A percentile compares a stretch with the other conserved stretches of the same genome.
Evolutionary conservation across 30 jellyfish, hydroid and myxozoan genomes (phyloP).

Genomic region (Hydractinia echinata): DNA sequence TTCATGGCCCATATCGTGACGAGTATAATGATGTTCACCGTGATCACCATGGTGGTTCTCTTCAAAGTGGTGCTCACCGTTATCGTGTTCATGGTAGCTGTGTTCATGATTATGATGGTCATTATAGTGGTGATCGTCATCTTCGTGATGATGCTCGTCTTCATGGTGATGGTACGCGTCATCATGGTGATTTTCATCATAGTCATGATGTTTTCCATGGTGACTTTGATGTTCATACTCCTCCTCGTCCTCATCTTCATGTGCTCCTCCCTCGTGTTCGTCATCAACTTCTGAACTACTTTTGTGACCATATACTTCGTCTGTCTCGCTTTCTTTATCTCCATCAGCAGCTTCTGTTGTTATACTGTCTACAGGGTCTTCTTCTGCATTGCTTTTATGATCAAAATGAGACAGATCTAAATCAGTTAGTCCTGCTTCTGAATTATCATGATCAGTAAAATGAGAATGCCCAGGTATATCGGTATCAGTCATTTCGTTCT

Average conservation of each 20-base stretch:
- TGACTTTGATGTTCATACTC: not conserved
- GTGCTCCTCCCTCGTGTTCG: not conserved
- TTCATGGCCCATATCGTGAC: not conserved
- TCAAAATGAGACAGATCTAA: not conserved
- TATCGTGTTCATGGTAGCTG: too few species aligned
- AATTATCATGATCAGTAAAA: not conserved
- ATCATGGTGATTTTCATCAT: slow-evolving; percentile 5
- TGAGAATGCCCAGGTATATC: slow-evolving; percentile 1
- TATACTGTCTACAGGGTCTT: slow-evolving; percentile 30
- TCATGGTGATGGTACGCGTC: slow-evolving; percentile 1
- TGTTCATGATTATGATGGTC: not conserved
- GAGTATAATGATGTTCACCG: slow-evolving; percentile 3
- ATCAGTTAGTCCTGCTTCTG: slow-evolving; percentile 19
- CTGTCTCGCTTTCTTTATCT: slow-evolving; percentile 34
- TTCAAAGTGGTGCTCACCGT: too few species aligned
- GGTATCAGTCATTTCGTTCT: not conserved
- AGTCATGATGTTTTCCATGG: not conserved
- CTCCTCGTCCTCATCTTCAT: slow-evolving; percentile 1
- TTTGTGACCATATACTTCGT: slow-evolving; percentile 28
- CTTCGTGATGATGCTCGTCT: slow-evolving; percentile 22
- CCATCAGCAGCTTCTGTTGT: slow-evolving; percentile 40
- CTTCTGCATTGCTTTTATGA: slow-evolving; percentile 7
- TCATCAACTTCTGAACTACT: not conserved
- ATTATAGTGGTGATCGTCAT: not conserved
- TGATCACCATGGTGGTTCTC: too few species aligned